These are phyloP conservation scores for Callorhinus ursinus DNA, from an alignment of 2,113 vertebrate species.

Conservation along the genomic window DNA sequence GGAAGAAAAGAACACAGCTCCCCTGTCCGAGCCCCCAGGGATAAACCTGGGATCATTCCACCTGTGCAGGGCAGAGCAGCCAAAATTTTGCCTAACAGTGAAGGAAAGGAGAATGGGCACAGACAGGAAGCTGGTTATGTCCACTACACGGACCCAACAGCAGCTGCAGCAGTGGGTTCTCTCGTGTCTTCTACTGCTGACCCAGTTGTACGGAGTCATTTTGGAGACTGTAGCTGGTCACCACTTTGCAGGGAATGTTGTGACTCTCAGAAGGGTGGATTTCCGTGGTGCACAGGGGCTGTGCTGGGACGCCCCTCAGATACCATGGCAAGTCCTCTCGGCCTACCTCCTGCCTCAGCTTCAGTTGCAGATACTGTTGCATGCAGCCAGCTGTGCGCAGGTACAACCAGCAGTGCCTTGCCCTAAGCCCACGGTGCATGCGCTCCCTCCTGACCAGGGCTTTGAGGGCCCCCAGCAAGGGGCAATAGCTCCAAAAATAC, in stretches of 20 bases:
- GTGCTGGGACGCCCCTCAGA: accelerated
- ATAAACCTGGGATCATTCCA: not conserved
- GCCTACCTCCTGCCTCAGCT: not conserved
- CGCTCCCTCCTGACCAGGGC: not conserved
- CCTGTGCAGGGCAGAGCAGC: accelerated
- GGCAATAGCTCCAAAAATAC: not conserved
- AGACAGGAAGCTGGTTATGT: not conserved
- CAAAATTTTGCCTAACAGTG: accelerated
- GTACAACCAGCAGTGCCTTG: too few species aligned
- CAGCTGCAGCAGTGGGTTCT: accelerated
- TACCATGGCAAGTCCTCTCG: not conserved
- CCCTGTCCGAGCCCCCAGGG: not conserved
- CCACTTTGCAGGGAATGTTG: not conserved
- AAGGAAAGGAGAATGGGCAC: accelerated
- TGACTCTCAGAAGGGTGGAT: not conserved
- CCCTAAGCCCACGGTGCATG: accelerated
- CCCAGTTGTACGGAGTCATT: not conserved
- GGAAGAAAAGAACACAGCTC: not conserved
- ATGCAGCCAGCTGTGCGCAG: not conserved
- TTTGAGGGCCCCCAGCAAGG: not conserved
- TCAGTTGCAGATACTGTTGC: not conserved
- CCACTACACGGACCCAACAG: accelerated
- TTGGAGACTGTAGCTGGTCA: accelerated
- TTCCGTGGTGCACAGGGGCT: accelerated
- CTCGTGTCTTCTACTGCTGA: not conserved